Evolutionary conservation across 2,888 invertebrate species (phyloP).

Genomic region (Lottia gigantea): DNA sequence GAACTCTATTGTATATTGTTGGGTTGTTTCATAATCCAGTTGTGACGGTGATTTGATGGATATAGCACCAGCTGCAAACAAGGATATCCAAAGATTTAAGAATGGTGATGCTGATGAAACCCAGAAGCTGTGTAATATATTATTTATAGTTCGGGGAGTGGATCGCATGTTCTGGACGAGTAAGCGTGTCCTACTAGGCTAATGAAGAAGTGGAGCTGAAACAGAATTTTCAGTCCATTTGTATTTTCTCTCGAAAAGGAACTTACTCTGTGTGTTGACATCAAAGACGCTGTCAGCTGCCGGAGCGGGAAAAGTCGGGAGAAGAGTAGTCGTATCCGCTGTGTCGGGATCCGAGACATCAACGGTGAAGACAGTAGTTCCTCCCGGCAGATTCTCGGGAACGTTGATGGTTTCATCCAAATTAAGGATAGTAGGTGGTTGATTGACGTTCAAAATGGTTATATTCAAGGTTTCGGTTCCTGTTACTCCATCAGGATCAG

Average conservation of each 20-base stretch:
- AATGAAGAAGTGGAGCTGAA: too few species aligned
- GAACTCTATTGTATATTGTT: background rate
- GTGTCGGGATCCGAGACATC: background rate
- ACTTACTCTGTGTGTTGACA: background rate
- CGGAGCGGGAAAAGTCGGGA: background rate
- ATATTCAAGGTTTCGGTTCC: background rate
- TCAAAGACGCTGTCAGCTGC: constrained; percentile 1
- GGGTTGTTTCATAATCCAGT: background rate
- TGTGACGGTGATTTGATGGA: background rate
- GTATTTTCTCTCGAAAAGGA: too few species aligned
- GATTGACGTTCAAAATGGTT: background rate
- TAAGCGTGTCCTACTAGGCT: too few species aligned
- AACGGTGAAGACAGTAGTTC: constrained; percentile 1
- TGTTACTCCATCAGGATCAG: background rate
- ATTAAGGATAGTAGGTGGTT: background rate
- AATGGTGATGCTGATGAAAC: too few species aligned
- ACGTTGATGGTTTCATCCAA: background rate
- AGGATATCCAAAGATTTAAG: too few species aligned
- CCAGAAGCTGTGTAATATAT: too few species aligned
- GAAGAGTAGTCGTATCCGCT: background rate
- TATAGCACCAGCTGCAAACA: background rate
- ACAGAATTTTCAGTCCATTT: too few species aligned
- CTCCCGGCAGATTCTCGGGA: background rate
- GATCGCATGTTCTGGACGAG: too few species aligned
- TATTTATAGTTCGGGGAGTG: too few species aligned